Percentiles rank a stretch among this genome's conserved stretches.
Evolutionary conservation across 53 echinoderm and acorn worm genomes (phyloP).

Genomic region (Zoroaster sp.): DNA sequence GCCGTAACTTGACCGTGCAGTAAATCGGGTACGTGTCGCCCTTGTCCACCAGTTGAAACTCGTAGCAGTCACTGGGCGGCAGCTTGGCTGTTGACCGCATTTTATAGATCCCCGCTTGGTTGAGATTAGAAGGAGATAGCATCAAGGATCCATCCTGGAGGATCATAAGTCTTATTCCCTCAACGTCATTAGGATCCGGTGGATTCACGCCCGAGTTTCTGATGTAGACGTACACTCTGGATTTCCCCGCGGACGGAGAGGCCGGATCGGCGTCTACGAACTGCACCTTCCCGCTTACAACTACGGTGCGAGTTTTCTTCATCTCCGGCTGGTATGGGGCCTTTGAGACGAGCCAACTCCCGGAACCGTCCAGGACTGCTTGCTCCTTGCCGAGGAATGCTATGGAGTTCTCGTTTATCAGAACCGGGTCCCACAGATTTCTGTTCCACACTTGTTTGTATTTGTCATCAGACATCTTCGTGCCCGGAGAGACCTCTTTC

Average conservation of each 20-base stretch:
- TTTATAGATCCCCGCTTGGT: slow-evolving; percentile 54
- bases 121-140: slow-evolving; percentile 71
- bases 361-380: slow-evolving; percentile 74
- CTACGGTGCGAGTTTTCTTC: slow-evolving; percentile 55
- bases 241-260: slow-evolving; percentile 18
- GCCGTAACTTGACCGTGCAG: slow-evolving; percentile 33
- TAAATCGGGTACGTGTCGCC: slow-evolving; percentile 77
- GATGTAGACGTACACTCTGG: slow-evolving; percentile 62
- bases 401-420: slow-evolving; percentile 72
- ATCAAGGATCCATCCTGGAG: slow-evolving; percentile 64
- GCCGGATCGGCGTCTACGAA: slow-evolving; percentile 57
- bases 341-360: slow-evolving; percentile 88
- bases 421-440: slow-evolving; percentile 79
- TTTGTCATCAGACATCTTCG: neutral
- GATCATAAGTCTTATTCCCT: slow-evolving; percentile 76
- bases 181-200: slow-evolving; percentile 68
- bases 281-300: slow-evolving; percentile 74
- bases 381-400: slow-evolving; percentile 87
- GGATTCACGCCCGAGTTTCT: slow-evolving; percentile 86
- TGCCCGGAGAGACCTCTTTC: slow-evolving; percentile 46
- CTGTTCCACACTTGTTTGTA: slow-evolving; percentile 59
- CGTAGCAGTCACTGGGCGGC: slow-evolving; percentile 79
- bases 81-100: slow-evolving; percentile 72
- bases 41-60: slow-evolving; percentile 82
- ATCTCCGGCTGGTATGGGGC: slow-evolving; percentile 79